Percentiles rank a stretch among this genome's conserved stretches.
phyloP scores from a whole-genome alignment of 1,140 invertebrate genomes.

The Drosophila novamexicana region DNA sequence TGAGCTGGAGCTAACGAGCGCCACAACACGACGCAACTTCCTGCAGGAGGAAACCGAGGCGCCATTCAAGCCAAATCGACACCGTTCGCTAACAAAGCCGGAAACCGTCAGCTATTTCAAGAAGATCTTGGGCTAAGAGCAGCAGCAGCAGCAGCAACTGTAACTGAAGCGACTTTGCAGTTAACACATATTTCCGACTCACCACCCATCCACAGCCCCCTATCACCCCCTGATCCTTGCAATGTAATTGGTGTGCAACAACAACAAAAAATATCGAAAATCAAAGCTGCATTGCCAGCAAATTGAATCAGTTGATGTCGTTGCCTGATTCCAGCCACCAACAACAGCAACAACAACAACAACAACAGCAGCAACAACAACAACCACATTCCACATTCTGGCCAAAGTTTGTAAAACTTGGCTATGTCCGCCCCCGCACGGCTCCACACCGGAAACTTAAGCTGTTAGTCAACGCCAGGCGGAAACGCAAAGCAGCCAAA shows the following conservation, averaged over 20 bases:
- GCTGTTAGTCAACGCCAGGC: slow-evolving; percentile 72
- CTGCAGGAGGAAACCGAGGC: slow-evolving; percentile 77
- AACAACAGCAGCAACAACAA: not conserved
- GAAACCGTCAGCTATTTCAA: slow-evolving; percentile 84
- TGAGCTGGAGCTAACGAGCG: slow-evolving; percentile 21
- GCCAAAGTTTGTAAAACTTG: slow-evolving; percentile 57
- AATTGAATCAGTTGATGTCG: slow-evolving; percentile 60
- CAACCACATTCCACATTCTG: slow-evolving; percentile 19
- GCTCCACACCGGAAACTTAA: slow-evolving; percentile 58
- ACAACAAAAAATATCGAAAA: slow-evolving; percentile 16
- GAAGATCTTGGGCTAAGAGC: slow-evolving; percentile 81
- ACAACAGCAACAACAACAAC: slow-evolving; percentile 2
- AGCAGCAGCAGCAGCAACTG: slow-evolving; percentile 18
- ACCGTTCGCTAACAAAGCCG: slow-evolving; percentile 82
- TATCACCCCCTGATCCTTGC: not conserved
- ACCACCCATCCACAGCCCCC: not conserved
- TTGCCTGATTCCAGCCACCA: slow-evolving; percentile 16
- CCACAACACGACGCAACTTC: slow-evolving; percentile 74
- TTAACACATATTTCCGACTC: slow-evolving; percentile 60
- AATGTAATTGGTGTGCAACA: slow-evolving; percentile 65
- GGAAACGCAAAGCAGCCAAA: slow-evolving; percentile 65
- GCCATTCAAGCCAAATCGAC: slow-evolving; percentile 83
- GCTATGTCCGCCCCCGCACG: not conserved
- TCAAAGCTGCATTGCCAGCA: slow-evolving; percentile 54
- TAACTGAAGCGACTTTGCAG: slow-evolving; percentile 51